phyloP scores from a whole-genome alignment of 1,140 invertebrate genomes.

The Bombus soroeensis region DNA sequence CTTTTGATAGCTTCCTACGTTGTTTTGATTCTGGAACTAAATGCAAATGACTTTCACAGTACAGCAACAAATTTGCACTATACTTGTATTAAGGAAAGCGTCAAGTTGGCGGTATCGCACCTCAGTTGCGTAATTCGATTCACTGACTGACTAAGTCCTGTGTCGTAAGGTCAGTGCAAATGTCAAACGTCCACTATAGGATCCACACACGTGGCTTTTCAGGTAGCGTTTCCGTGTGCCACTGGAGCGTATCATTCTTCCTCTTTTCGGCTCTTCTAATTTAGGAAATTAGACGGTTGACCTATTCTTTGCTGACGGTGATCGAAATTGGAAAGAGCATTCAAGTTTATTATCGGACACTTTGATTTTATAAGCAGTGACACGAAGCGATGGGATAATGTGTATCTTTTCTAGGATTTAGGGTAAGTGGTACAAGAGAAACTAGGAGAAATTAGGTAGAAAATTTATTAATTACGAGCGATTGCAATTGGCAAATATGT shows the following conservation, averaged over 20 bases:
- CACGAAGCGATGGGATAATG: neutral
- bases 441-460: no score
- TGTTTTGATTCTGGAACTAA: neutral
- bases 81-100: neutral
- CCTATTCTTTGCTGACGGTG: neutral
- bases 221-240: neutral
- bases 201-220: neutral
- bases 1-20: no score
- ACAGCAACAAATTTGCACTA: neutral
- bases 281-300: constrained; percentile 25
- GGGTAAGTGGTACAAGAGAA: no score
- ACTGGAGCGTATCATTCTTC: neutral
- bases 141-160: neutral
- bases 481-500: no score
- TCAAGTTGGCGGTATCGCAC: no score
- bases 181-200: constrained; percentile 7
- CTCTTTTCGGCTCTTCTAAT: neutral
- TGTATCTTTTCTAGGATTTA: no score
- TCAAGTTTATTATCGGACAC: no score
- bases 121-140: constrained; percentile 15
- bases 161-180: neutral
- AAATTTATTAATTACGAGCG: no score
- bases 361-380: neutral
- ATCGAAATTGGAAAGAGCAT: neutral
- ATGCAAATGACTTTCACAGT: constrained; percentile 5